Evolutionary conservation across 2,888 invertebrate genomes (phyloP).

Genomic region (Synanthedon formicaeformis): DNA sequence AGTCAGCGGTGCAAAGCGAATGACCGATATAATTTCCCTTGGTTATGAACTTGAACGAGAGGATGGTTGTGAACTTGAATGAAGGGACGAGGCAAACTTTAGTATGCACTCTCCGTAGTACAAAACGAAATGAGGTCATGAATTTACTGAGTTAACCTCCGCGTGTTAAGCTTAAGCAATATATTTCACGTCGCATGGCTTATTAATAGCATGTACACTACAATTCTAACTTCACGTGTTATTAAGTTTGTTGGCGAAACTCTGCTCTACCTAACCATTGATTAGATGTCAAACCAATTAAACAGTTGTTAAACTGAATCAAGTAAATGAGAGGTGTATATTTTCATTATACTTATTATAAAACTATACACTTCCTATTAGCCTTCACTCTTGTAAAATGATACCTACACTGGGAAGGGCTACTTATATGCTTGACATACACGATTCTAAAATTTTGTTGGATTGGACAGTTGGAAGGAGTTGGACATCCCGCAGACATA

Average conservation of each 20-base stretch:
- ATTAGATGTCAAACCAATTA: too few species aligned
- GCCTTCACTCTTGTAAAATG: too few species aligned
- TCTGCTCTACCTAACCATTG: slow-evolving; percentile 6
- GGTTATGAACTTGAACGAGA: slow-evolving; percentile 12
- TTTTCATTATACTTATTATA: too few species aligned
- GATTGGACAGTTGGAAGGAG: too few species aligned
- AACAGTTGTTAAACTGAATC: too few species aligned
- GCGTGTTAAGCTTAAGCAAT: slow-evolving; percentile 27
- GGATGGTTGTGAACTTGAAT: neutral
- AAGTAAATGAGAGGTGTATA: too few species aligned
- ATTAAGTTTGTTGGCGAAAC: slow-evolving; percentile 31
- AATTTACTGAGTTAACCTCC: slow-evolving; percentile 17
- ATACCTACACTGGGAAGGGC: too few species aligned
- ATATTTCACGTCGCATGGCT: slow-evolving; percentile 36
- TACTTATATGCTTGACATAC: too few species aligned
- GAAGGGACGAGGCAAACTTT: neutral
- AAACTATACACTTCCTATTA: too few species aligned
- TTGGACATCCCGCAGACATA: too few species aligned
- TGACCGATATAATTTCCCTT: slow-evolving; percentile 17
- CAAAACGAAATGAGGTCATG: slow-evolving; percentile 19
- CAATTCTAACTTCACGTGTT: slow-evolving; percentile 24
- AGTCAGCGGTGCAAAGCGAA: too few species aligned
- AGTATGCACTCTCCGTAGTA: slow-evolving; percentile 32
- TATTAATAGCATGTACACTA: slow-evolving; percentile 40
- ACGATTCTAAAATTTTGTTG: too few species aligned